Conservation (phyloP, 2,797 vertebrate genomes). For the Melanotaenia parkinsoni region DNA sequence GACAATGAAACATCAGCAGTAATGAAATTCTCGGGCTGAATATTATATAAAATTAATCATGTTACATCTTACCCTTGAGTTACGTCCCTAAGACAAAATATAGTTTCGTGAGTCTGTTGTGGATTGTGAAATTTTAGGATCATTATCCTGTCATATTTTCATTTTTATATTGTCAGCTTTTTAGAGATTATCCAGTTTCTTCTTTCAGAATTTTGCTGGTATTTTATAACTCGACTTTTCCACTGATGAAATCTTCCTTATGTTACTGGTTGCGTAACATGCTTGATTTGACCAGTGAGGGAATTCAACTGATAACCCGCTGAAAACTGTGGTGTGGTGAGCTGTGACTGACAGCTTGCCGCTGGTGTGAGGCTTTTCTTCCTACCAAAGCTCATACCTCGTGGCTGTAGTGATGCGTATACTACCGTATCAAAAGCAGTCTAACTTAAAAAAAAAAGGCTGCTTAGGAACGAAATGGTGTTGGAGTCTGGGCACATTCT, state of each 20-base stretch:
- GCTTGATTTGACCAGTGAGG: background rate
- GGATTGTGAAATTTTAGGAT: background rate
- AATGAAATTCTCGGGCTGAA: too few species aligned
- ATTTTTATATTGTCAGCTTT: background rate
- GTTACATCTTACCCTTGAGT: background rate
- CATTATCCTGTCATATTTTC: background rate
- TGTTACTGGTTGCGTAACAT: background rate
- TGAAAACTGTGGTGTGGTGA: background rate
- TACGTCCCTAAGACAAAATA: background rate
- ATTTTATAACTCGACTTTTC: background rate
- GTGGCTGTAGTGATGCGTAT: background rate
- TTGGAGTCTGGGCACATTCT: conserved; percentile 21
- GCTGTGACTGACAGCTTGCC: background rate
- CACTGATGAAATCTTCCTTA: too few species aligned
- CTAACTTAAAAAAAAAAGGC: conserved; percentile 4
- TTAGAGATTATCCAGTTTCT: background rate
- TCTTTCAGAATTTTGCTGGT: background rate
- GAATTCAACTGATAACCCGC: background rate
- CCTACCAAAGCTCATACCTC: background rate
- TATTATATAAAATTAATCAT: too few species aligned
- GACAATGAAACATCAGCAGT: too few species aligned
- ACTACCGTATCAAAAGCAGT: background rate
- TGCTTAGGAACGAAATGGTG: conserved; percentile 4
- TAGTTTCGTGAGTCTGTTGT: background rate
- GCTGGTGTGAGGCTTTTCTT: background rate